Evolutionary conservation across 2,113 vertebrate genomes (phyloP), one percentile per base, ranked within the genome.

Genomic region (Proterorhinus semilunaris): DNA sequence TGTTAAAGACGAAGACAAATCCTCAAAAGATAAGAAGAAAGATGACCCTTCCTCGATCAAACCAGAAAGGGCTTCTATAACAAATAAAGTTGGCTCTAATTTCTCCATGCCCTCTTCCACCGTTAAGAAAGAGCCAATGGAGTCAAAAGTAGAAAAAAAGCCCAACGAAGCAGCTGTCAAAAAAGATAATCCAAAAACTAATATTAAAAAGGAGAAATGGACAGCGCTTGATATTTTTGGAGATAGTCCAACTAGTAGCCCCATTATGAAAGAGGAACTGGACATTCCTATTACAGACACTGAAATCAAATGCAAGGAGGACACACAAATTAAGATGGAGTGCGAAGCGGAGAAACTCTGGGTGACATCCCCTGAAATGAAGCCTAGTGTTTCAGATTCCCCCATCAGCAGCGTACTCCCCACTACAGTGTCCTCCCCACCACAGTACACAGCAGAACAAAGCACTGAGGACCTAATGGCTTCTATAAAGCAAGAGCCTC

Each of bases 201-300:
- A 87, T 45, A 72, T 87, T 4, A 89, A 89, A 21, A 83, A 83
- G 69, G 88, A 90, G 72, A 82, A 82, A 48, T 15, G 1, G 8
- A 0, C 27, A 21, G 59, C 13, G 13, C 8, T 88, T 59, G 83
- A 86, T 72, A 77, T 85, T 52, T 87, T 84, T 81, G 69, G 68
- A 66, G 76, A 86, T 53, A 58, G n/a, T 68, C 54, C 74, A 59
- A 4, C 69, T 21, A 6, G 13, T 15, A 75, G 78, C 69, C 43
- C 64, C 46, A 58, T 79, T 4, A 76, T 86, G 49, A 80, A 67
- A 57, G 83, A 88, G 49, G 69, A 69, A 57, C 3, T 43, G 7
- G 75, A 69, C 55, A n/a, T 3, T 0, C 12, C 42, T 36, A 62
- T 21, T 70, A 16, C 47, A 64, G 27, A 7, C 4, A 27, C 53